Percentiles rank a stretch among this genome's conserved stretches.
Evolutionary conservation across 1,140 invertebrate species (phyloP).

Genomic region (Eueides isabella): DNA sequence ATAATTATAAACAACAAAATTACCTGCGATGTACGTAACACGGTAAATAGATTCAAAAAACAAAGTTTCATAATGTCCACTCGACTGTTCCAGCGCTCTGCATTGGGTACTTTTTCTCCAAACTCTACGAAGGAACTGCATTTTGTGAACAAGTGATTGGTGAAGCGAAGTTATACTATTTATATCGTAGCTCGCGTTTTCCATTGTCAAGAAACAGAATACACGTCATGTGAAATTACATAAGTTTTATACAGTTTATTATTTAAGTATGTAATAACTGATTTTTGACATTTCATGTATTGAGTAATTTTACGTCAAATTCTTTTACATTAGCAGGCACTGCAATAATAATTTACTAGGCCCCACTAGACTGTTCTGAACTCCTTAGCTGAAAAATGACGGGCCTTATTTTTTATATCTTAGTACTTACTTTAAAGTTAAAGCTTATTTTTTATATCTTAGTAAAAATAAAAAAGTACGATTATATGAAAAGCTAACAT

Average conservation of each 20-base stretch:
- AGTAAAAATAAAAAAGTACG: no score
- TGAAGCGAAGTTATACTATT: neutral
- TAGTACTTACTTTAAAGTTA: no score
- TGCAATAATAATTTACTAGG: no score
- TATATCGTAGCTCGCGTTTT: slow-evolving; percentile 15
- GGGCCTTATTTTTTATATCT: no score
- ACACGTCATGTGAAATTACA: neutral
- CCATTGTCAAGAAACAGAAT: slow-evolving; percentile 1
- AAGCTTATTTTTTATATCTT: no score
- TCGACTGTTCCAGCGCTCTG: slow-evolving; percentile 53
- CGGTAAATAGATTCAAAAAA: slow-evolving; percentile 66
- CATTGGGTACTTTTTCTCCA: slow-evolving; percentile 59
- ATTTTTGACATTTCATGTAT: no score
- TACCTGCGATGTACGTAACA: slow-evolving; percentile 62
- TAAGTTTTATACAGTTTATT: no score
- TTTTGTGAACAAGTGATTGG: slow-evolving; percentile 22
- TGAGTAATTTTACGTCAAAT: no score
- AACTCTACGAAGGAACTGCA: slow-evolving; percentile 45
- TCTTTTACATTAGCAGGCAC: no score
- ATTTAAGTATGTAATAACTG: no score
- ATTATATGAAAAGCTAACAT: neutral
- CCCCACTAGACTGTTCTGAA: no score
- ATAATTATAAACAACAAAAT: slow-evolving; percentile 3
- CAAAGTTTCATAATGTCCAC: slow-evolving; percentile 54
- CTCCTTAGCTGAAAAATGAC: no score